phyloP scores from a whole-genome alignment of 1,140 invertebrate genomes.

The Pseudobourletiella spinata region DNA sequence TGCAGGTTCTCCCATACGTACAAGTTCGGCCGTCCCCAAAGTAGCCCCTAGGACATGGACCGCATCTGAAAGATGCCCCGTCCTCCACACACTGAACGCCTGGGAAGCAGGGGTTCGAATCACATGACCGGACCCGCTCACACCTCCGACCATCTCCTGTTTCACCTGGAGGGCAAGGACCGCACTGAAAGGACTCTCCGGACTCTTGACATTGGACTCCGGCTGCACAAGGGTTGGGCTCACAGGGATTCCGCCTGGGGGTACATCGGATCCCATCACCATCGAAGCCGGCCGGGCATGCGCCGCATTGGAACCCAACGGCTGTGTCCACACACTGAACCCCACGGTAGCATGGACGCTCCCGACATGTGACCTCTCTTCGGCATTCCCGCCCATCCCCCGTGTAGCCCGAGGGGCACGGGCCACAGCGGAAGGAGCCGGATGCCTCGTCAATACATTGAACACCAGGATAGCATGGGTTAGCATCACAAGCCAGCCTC shows the following conservation, averaged over 20 bases:
- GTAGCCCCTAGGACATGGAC: not conserved
- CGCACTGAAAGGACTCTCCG: slow-evolving; percentile 42
- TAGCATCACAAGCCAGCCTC: not conserved
- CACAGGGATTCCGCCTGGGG: slow-evolving; percentile 21
- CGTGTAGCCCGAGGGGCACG: slow-evolving; percentile 50
- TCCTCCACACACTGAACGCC: not conserved
- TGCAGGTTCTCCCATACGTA: slow-evolving; percentile 43
- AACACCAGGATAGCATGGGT: not conserved
- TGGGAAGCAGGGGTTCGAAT: not conserved
- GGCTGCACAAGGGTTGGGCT: slow-evolving; percentile 60
- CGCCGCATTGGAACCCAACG: slow-evolving; percentile 53
- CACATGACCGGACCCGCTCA: slow-evolving; percentile 38
- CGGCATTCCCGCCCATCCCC: slow-evolving; percentile 67
- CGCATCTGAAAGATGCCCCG: not conserved
- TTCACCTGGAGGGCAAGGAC: slow-evolving; percentile 66
- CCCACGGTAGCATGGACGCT: slow-evolving; percentile 68
- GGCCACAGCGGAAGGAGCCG: not conserved
- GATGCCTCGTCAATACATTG: not conserved
- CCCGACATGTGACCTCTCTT: slow-evolving; percentile 62
- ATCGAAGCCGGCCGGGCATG: not conserved
- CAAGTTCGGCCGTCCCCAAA: not conserved
- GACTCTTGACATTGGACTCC: slow-evolving; percentile 69
- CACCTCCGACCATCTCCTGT: slow-evolving; percentile 69
- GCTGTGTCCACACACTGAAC: slow-evolving; percentile 65
- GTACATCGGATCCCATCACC: not conserved